These are phyloP conservation scores for Mycteria americana DNA, from an alignment of 2,797 vertebrate species.

Conservation along the genomic window DNA sequence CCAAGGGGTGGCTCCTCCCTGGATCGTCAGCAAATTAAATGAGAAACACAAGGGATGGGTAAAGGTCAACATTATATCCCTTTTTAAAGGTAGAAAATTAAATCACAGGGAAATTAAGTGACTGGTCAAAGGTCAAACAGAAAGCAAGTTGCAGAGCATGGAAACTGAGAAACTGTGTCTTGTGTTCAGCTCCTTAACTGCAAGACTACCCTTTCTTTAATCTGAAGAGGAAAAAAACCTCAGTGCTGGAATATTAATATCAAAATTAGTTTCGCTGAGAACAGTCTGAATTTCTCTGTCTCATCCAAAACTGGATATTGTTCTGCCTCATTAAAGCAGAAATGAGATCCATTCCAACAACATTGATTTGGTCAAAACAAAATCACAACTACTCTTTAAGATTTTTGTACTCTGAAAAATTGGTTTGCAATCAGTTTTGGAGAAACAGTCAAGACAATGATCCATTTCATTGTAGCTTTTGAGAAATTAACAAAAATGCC, in stretches of 20 bases:
- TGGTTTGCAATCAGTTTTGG: not conserved
- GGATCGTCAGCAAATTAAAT: not conserved
- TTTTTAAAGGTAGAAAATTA: slow-evolving; percentile 35
- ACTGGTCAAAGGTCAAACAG: not conserved
- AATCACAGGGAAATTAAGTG: slow-evolving; percentile 4
- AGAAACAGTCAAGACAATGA: not conserved
- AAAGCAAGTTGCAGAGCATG: not conserved
- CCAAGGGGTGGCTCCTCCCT: not conserved
- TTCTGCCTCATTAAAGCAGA: not conserved
- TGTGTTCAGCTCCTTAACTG: not conserved
- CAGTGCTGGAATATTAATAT: not conserved
- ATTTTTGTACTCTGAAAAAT: not conserved
- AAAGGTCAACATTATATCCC: not conserved
- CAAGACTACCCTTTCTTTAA: not conserved
- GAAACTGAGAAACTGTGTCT: not conserved
- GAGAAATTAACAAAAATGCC: not conserved
- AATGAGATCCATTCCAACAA: not conserved
- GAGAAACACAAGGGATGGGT: not conserved
- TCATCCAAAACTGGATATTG: not conserved
- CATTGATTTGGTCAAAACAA: not conserved
- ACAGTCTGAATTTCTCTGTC: not conserved
- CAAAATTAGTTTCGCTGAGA: not conserved
- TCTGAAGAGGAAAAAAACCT: not conserved
- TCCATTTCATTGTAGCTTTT: not conserved
- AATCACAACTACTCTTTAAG: not conserved